Base-by-base conservation (phyloP, 2,113 vertebrate genomes). In the Cercopithecus mona region DNA sequence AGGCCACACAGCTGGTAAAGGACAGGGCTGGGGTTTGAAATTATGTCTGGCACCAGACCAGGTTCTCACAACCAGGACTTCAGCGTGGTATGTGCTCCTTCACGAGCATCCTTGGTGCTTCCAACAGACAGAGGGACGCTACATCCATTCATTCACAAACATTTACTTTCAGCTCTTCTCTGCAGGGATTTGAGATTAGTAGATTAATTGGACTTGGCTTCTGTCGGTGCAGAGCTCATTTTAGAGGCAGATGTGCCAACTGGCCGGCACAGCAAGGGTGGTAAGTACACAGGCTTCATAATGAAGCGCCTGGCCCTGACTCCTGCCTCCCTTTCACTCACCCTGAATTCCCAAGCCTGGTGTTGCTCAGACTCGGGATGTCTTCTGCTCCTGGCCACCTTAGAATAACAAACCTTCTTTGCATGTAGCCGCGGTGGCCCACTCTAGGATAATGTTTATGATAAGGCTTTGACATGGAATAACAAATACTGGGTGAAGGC, bases 401-500 rank as follows among this genome's bases (percentile, higher is more conserved):
- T 79, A 94, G 94, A 97, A 97, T 95, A 98, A 98, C 94, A 97
- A 96, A 96, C 95, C 45, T 92, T 93, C 57, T 59, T 79, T 0
- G 16, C 70, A 35, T 5, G 10, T 75, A 92, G 92, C 93, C 76
- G 93, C 45, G 23, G 87, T 93, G 94, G 97, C 92, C 85, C 48
- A 52, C 81, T 96, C 93, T 86, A 90, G 92, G 97, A 97, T 97
- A 97, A 98, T 97, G 97, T 98, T 98, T 98, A 97, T 90, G 96
- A 93, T 96, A 97, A 96, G 93, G 84, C 88, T 94, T 61, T 97
- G 98, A 98, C 98, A 96, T 97, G 94, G 88, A 97, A 97, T 97
- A 98, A 98, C 96, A 98, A 98, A 98, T 90, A 96, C 11, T 1
- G 18, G 38, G 70, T 25, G 66, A 85, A 84, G 85, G n/a, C 52